Conservation (phyloP, 1,140 invertebrate species). For the Agraylea sexmaculata region DNA sequence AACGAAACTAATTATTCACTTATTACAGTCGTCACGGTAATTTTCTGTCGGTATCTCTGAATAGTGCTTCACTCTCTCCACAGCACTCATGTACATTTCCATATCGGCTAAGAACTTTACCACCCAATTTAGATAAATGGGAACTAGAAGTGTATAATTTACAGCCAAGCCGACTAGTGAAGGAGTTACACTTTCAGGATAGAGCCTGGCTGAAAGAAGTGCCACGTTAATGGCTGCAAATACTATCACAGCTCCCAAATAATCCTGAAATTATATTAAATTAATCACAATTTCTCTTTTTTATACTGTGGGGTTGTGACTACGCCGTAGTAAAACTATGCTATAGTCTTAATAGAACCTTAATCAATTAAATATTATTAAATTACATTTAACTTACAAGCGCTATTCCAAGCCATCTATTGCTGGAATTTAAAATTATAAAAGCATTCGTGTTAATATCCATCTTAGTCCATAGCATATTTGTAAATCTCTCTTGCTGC, state of each 20-base stretch:
- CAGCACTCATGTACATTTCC: conserved; percentile 67
- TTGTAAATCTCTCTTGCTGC: conserved; percentile 51
- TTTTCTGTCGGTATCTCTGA: conserved; percentile 44
- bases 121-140: conserved; percentile 71
- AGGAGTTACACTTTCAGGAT: conserved; percentile 43
- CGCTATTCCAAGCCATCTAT: conserved; percentile 70
- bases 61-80: conserved; percentile 58
- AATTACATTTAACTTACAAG: conserved; percentile 44
- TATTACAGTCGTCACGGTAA: conserved; percentile 40
- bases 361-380: too few species aligned
- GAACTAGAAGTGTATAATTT: conserved; percentile 68
- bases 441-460: conserved; percentile 66
- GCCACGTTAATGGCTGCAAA: conserved; percentile 57
- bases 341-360: neutral
- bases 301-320: too few species aligned
- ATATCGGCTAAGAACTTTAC: conserved; percentile 68
- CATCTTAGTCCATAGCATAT: conserved; percentile 50
- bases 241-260: conserved; percentile 65
- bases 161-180: conserved; percentile 60
- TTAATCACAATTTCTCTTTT: too few species aligned
- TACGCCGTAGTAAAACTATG: neutral
- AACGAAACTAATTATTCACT: too few species aligned
- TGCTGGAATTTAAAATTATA: conserved; percentile 64
- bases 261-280: conserved; percentile 50
- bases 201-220: conserved; percentile 41